Evolutionary conservation across 1,140 invertebrate species (phyloP).

Genomic region (Rhagoletis zephyria): DNA sequence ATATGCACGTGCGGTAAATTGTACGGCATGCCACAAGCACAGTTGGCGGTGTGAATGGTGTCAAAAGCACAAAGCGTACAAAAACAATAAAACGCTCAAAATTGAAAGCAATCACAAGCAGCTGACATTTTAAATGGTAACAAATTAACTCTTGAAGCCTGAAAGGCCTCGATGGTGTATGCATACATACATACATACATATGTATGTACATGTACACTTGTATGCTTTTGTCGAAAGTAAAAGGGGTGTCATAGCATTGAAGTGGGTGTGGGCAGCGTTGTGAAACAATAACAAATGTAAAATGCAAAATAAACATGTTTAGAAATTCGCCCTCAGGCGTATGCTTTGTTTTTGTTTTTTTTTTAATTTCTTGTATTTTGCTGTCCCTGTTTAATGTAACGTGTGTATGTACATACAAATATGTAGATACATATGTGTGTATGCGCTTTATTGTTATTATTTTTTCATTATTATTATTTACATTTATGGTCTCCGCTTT

Average conservation of each 20-base stretch:
- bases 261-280: constrained; percentile 18
- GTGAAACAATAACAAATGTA: not conserved
- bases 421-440: no score
- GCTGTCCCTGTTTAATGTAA: no score
- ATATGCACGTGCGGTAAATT: not conserved
- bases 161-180: no score
- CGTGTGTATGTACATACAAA: no score
- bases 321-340: constrained; percentile 11
- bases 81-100: not conserved
- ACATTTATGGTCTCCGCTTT: not conserved
- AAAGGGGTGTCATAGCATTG: not conserved
- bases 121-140: constrained; percentile 41
- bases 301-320: constrained; percentile 39
- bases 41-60: constrained; percentile 11
- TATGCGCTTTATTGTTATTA: not conserved
- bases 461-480: constrained; percentile 2
- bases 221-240: not conserved
- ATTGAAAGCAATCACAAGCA: constrained; percentile 20
- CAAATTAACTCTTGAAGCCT: not conserved
- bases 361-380: not conserved
- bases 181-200: no score
- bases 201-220: no score
- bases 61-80: not conserved
- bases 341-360: not conserved
- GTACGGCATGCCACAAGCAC: not conserved